Conservation (phyloP, 1,140 invertebrate genomes). For the Daktulosphaira vitifoliae region DNA sequence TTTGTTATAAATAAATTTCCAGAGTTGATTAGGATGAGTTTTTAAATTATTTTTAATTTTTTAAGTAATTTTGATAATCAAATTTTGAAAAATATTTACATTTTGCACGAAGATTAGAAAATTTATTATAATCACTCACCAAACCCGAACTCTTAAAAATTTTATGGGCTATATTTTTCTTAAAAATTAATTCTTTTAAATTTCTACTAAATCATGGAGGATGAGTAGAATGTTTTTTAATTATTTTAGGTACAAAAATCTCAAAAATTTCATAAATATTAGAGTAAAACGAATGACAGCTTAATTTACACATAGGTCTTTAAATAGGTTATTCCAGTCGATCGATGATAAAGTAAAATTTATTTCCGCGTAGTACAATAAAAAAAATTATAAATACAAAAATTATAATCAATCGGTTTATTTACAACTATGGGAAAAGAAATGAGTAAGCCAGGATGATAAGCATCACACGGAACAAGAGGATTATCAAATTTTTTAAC, state of each 20-base stretch:
- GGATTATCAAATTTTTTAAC: too few species aligned
- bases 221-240: neutral
- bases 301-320: too few species aligned
- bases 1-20: constrained; percentile 11
- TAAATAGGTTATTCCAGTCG: too few species aligned
- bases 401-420: too few species aligned
- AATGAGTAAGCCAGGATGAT: too few species aligned
- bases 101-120: constrained; percentile 10
- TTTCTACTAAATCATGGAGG: neutral
- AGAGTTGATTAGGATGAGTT: neutral
- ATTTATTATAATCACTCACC: constrained; percentile 6
- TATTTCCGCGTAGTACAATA: too few species aligned
- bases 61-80: neutral
- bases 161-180: constrained; percentile 12
- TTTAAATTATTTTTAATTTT: constrained; percentile 4
- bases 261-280: neutral
- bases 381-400: too few species aligned
- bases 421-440: too few species aligned
- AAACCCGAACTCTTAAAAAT: constrained; percentile 11
- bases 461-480: too few species aligned
- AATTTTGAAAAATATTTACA: neutral
- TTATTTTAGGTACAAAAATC: neutral
- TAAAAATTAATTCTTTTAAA: neutral
- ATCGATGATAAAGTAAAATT: too few species aligned
- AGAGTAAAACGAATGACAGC: too few species aligned